These are phyloP conservation scores for Agelastica alni DNA, from an alignment of 2,888 invertebrate genomes.

Conservation along the genomic window DNA sequence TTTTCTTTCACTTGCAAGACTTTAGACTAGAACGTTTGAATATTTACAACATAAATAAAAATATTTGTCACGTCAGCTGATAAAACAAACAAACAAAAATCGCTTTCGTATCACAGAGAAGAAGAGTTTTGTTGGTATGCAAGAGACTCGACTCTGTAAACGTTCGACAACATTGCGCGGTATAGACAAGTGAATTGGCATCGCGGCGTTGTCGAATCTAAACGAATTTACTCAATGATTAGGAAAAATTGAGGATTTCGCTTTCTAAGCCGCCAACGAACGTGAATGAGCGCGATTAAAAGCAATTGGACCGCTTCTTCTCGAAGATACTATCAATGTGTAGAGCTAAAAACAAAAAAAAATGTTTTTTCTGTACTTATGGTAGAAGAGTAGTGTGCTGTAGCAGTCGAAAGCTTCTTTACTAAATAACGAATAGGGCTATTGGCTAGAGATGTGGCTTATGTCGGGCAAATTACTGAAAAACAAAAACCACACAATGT, in stretches of 20 bases:
- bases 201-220: background rate
- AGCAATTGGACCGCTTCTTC: constrained; percentile 8
- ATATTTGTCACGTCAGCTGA: constrained; percentile 32
- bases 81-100: constrained; percentile 41
- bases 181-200: too few species aligned
- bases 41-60: constrained; percentile 41
- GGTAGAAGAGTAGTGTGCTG: constrained; percentile 30
- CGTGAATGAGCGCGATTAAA: too few species aligned
- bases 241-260: background rate
- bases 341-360: constrained; percentile 14
- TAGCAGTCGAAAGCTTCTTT: constrained; percentile 38
- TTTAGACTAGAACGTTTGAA: constrained; percentile 43
- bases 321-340: constrained; percentile 14
- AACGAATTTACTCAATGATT: background rate
- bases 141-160: too few species aligned
- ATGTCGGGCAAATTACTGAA: constrained; percentile 79
- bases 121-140: constrained; percentile 14
- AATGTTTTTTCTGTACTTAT: constrained; percentile 16
- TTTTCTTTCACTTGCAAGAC: constrained; percentile 28
- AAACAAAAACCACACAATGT: constrained; percentile 40
- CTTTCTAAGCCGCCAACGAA: too few species aligned
- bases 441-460: constrained; percentile 45
- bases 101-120: constrained; percentile 25
- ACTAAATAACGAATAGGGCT: constrained; percentile 32
- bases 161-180: too few species aligned